Evolutionary conservation across 1,140 invertebrate genomes (phyloP).

Genomic region (Formica exsecta): DNA sequence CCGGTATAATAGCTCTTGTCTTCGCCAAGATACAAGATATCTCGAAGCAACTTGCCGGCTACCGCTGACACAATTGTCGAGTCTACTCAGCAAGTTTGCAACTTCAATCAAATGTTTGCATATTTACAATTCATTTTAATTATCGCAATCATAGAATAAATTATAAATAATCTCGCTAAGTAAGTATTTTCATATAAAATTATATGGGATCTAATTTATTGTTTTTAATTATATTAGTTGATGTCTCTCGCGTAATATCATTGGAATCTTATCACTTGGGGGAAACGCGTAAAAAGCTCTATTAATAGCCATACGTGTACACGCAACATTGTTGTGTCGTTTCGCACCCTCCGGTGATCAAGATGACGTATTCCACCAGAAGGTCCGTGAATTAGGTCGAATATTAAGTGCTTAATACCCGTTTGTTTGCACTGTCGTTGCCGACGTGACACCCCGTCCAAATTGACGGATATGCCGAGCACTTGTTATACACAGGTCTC

Average conservation of each 20-base stretch:
- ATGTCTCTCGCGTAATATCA: background rate
- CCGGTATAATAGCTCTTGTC: conserved; percentile 82
- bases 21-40: conserved; percentile 74
- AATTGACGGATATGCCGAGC: conserved; percentile 25
- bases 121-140: conserved; percentile 11
- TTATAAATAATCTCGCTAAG: background rate
- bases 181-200: background rate
- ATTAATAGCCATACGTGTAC: background rate
- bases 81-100: conserved; percentile 65
- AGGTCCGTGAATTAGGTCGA: conserved; percentile 38
- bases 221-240: background rate
- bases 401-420: conserved; percentile 35
- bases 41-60: conserved; percentile 59
- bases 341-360: background rate
- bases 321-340: background rate
- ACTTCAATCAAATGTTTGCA: conserved; percentile 1
- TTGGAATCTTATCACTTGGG: background rate
- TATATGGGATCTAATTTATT: background rate
- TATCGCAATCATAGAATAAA: background rate
- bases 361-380: conserved; percentile 9
- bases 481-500: background rate
- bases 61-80: conserved; percentile 62
- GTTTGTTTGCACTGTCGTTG: conserved; percentile 24
- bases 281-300: background rate
- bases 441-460: conserved; percentile 1